Evolutionary conservation across 2,888 invertebrate species (phyloP), one percentile per base, ranked within the genome.

Genomic region (Troides aeacus): DNA sequence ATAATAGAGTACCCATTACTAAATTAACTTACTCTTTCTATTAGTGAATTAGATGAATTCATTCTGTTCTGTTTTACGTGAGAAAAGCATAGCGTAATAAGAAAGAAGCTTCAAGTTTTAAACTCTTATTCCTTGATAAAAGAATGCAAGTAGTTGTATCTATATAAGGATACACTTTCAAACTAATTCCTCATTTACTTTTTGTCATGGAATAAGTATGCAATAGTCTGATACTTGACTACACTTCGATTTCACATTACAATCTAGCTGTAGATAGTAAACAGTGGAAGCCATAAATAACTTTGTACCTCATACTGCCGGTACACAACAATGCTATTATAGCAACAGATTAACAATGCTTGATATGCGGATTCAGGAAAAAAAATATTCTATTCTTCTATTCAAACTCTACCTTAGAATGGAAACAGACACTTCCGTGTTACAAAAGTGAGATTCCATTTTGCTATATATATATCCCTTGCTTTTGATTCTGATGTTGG

Each of bases 11-110:
- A 66, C 36, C 36, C 53, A 61, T 61, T 50, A 6, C 46, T 39
- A 39, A 66, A 66, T 66, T 50, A 66, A 56, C 61, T 56, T 66
- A 18, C 53, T 53, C 21, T 23, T 61, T 66, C 66, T 61, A 61
- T 66, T 61, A 61, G 36, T 12, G 21, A 66, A 50, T 60, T 66
- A 59, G 65, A 58, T 42, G 39, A 65, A 58, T 46, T 24, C n/a
- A 4, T 64, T 64, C 57, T 64, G 53, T 36, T 64, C 17, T 57
- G 53, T 39, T 57, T 64, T 5, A n/a, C 6, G 53, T 53, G 46
- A 53, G 53, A n/a, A 7, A 53, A 53, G 18, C 53, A n/a, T 53
- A 1, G 53, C 53, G n/a, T 53, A 53, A n/a, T 7, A 53, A 12
- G 18, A n/a, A n/a, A n/a, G n/a, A 53, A 18, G 18, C n/a, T 53